Base-by-base conservation (phyloP, 2,888 invertebrate species). In the Drosophila fulvimacula region DNA sequence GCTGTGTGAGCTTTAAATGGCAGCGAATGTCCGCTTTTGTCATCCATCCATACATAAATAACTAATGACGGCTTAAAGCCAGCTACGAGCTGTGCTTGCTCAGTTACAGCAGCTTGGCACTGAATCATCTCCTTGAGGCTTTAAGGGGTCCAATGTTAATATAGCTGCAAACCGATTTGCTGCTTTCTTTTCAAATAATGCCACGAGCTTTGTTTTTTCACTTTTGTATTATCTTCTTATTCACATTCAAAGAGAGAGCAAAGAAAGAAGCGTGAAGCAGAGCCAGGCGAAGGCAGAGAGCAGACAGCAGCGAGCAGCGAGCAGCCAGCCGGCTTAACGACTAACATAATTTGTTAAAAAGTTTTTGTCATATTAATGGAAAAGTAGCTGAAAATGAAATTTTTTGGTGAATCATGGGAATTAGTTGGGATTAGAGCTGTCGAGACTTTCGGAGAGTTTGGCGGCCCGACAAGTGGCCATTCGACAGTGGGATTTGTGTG, bases 281-380 rank as follows among this genome's bases (percentile, higher is more conserved):
- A 27, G 38, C 27, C 61, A 42, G 27, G 24, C 32, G 15, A 38
- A n/a, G 44, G 32, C 52, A 53, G 42, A n/a, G 42, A 53, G 42
- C 27, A n/a, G 46, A 13, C 42, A 49, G 27, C 27, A 27, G 17
- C 5, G 19, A 19, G 39, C 46, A n/a, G 46, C 17, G 42, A 53
- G 17, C 11, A 53, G 17, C 11, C 41, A 19, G 39, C 15, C 46
- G 34, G 13, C 49, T 72, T 77, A 80, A 76, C 79, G 72, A 81
- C 75, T 75, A 73, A 82, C 84, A 86, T 82, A 88, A 89, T 84
- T 88, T 88, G 88, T 89, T 88, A 69, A 76, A 83, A 89, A 88
- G 75, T 89, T 89, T 87, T 79, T 84, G 76, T 79, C 88, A 84
- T 81, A 88, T 86, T 86, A 84, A 88, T 82, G 81, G 79, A 82